A percentile compares a stretch with the other conserved stretches of the same genome.
Evolutionary conservation across 2,113 vertebrate genomes (phyloP).

Genomic region (Crotalus helleri): DNA sequence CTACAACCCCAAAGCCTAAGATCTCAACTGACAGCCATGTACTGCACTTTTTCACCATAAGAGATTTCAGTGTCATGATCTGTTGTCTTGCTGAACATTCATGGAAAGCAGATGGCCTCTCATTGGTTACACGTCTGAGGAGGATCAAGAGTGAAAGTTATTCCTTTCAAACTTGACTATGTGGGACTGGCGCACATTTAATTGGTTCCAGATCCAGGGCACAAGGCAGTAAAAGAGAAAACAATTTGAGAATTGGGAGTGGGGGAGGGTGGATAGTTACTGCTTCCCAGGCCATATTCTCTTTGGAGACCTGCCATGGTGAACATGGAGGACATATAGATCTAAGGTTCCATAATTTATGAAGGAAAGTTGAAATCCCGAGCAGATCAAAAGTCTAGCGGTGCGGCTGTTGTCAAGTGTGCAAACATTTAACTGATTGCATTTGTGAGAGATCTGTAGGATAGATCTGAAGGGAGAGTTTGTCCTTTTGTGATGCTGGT

Average conservation of each 20-base stretch:
- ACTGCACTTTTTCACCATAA: neutral
- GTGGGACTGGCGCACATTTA: slow-evolving; percentile 21
- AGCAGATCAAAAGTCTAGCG: slow-evolving; percentile 58
- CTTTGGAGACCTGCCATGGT: slow-evolving; percentile 42
- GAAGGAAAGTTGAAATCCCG: slow-evolving; percentile 51
- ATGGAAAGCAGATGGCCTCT: slow-evolving; percentile 25
- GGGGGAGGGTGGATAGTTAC: slow-evolving; percentile 43
- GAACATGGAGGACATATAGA: slow-evolving; percentile 63
- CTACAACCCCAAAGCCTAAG: neutral
- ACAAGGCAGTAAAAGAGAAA: slow-evolving; percentile 40
- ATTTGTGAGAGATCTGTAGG: slow-evolving; percentile 55
- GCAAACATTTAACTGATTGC: slow-evolving; percentile 64
- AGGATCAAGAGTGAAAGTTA: slow-evolving; percentile 54
- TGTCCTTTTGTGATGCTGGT: slow-evolving; percentile 41
- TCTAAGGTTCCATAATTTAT: slow-evolving; percentile 65
- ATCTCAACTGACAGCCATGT: neutral
- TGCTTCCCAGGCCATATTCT: slow-evolving; percentile 44
- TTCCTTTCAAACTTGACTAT: slow-evolving; percentile 41
- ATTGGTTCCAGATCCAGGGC: slow-evolving; percentile 49
- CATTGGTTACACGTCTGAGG: slow-evolving; percentile 33
- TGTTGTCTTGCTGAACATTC: slow-evolving; percentile 46
- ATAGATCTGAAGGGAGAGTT: slow-evolving; percentile 38
- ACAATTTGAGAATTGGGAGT: slow-evolving; percentile 45
- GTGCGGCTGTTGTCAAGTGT: slow-evolving; percentile 56
- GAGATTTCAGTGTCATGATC: slow-evolving; percentile 37